These are phyloP conservation scores for Amblyteles armatorius DNA, from an alignment of 2,888 invertebrate genomes.

Conservation along the genomic window DNA sequence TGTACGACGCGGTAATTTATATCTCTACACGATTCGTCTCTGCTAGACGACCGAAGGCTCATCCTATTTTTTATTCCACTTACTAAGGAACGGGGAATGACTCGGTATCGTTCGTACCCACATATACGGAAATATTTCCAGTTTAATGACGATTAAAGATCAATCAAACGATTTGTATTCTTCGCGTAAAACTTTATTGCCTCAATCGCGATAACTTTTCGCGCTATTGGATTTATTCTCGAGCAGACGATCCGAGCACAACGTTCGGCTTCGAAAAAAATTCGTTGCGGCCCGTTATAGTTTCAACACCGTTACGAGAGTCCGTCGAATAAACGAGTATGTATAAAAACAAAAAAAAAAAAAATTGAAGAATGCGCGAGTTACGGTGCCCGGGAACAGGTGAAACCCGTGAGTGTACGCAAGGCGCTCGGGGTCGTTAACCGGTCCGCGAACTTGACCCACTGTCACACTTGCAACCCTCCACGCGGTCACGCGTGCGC, in stretches of 20 bases:
- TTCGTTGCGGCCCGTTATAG: slow-evolving; percentile 7
- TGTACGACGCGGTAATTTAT: slow-evolving; percentile 8
- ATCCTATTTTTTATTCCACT: background rate
- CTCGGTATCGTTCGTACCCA: background rate
- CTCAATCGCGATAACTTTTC: background rate
- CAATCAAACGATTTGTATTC: slow-evolving; percentile 13
- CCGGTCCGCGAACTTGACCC: slow-evolving; percentile 80
- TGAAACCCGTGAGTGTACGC: slow-evolving; percentile 41
- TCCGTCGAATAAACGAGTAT: background rate
- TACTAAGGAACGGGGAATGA: background rate
- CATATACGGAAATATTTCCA: background rate
- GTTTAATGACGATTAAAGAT: background rate
- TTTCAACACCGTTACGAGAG: slow-evolving; percentile 1
- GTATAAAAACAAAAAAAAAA: slow-evolving; percentile 3
- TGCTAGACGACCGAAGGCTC: background rate
- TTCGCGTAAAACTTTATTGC: background rate
- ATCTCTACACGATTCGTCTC: background rate
- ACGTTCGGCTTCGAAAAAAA: slow-evolving; percentile 13
- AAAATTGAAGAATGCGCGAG: slow-evolving; percentile 17
- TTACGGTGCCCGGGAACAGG: slow-evolving; percentile 13
- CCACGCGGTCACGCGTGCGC: slow-evolving; percentile 52
- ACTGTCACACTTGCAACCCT: slow-evolving; percentile 78
- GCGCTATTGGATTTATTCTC: slow-evolving; percentile 7
- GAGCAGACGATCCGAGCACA: background rate
- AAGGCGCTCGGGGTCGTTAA: slow-evolving; percentile 73